Conservation (phyloP, 2,888 invertebrate genomes). For the Exocentrus adspersus region DNA sequence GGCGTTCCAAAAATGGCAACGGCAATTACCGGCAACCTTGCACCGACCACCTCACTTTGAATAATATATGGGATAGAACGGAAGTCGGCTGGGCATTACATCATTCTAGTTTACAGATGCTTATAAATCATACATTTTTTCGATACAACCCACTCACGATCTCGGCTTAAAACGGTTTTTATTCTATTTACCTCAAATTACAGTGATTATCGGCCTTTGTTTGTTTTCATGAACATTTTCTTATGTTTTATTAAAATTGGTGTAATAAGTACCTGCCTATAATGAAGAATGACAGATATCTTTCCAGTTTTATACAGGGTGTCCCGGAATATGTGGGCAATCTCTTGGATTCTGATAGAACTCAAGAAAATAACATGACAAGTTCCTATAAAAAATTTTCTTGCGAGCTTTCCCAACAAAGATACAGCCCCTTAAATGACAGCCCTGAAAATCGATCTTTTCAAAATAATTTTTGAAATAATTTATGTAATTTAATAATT, state of each 20-base stretch:
- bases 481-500: too few relatives aligned
- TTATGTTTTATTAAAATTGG: too few relatives aligned
- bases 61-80: slow-evolving; percentile 20
- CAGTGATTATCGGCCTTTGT: slow-evolving; percentile 14
- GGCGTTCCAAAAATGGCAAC: slow-evolving; percentile 16
- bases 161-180: slow-evolving; percentile 12
- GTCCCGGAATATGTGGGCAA: too few relatives aligned
- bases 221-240: slow-evolving; percentile 18
- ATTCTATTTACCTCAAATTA: slow-evolving; percentile 7
- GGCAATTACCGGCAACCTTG: slow-evolving; percentile 20
- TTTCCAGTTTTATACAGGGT: too few relatives aligned
- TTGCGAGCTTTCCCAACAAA: too few relatives aligned
- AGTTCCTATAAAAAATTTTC: too few relatives aligned
- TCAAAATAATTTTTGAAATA: too few relatives aligned
- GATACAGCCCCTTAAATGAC: too few relatives aligned
- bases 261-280: not conserved
- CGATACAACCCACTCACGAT: slow-evolving; percentile 16
- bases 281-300: not conserved
- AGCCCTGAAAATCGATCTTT: too few relatives aligned
- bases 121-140: slow-evolving; percentile 10
- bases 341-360: too few relatives aligned
- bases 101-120: slow-evolving; percentile 18
- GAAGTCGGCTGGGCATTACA: slow-evolving; percentile 18
- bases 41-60: slow-evolving; percentile 16
- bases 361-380: too few relatives aligned